Evolutionary conservation across 2,888 invertebrate species (phyloP).

Genomic region (Luperina nickerlii): DNA sequence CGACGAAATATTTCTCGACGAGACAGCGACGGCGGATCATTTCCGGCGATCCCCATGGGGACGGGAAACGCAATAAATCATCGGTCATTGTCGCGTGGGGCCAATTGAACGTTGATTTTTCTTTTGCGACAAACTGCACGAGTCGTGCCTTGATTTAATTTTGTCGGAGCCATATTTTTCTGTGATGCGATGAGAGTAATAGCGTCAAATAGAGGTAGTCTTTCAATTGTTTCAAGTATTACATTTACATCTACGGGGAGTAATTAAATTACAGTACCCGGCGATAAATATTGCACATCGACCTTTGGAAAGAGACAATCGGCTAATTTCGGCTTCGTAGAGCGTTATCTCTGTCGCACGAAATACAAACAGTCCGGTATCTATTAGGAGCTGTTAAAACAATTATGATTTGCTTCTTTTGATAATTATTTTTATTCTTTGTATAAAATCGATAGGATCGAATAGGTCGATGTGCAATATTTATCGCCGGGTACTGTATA

Average conservation of each 20-base stretch:
- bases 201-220: neutral
- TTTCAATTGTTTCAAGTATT: neutral
- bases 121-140: conserved; percentile 65
- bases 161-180: conserved; percentile 13
- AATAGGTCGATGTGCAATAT: no score
- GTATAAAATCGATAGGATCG: no score
- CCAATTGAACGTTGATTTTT: conserved; percentile 85
- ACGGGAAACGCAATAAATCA: conserved; percentile 84
- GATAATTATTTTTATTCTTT: no score
- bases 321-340: no score
- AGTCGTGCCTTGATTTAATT: conserved; percentile 62
- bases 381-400: no score
- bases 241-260: neutral
- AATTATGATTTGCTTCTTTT: no score
- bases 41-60: conserved; percentile 74
- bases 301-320: no score
- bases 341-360: no score
- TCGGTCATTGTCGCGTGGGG: conserved; percentile 80
- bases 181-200: neutral
- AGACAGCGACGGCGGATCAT: conserved; percentile 73
- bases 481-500: no score
- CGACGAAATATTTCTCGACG: conserved; percentile 73
- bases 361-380: no score
- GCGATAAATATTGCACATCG: no score
- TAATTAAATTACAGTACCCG: no score